These are phyloP conservation scores for Lysandra bellargus DNA, from an alignment of 2,888 invertebrate species.

Conservation along the genomic window DNA sequence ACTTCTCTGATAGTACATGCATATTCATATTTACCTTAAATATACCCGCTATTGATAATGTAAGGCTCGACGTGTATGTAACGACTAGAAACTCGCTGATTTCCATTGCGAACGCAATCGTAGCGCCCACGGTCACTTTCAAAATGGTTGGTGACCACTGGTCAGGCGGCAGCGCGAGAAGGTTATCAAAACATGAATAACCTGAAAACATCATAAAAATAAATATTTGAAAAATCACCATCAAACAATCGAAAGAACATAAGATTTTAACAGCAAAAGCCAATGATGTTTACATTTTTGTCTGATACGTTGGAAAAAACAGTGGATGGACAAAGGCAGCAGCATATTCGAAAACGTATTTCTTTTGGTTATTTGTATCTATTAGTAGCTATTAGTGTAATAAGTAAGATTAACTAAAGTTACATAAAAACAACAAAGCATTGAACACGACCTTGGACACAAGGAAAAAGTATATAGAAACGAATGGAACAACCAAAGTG, in stretches of 20 bases:
- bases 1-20: neutral
- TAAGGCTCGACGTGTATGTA: slow-evolving; percentile 96
- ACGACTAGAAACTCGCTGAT: slow-evolving; percentile 96
- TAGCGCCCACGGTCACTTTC: slow-evolving; percentile 87
- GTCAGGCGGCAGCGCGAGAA: slow-evolving; percentile 52
- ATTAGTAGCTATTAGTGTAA: neutral
- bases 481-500: neutral
- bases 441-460: neutral
- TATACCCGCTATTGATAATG: slow-evolving; percentile 96
- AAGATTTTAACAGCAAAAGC: neutral
- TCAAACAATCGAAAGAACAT: no score
- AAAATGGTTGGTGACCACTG: slow-evolving; percentile 71
- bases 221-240: neutral
- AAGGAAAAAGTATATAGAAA: neutral
- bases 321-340: no score
- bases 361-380: neutral
- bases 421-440: neutral
- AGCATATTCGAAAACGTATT: no score
- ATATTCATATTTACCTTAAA: slow-evolving; percentile 87
- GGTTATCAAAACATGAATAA: slow-evolving; percentile 59
- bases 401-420: neutral
- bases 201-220: slow-evolving; percentile 52
- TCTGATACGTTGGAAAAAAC: neutral
- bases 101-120: slow-evolving; percentile 96
- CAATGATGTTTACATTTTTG: neutral